A percentile compares a stretch with the other conserved stretches of the same genome.
phyloP scores from a whole-genome alignment of 2,113 vertebrate species.

The Eurystomus gularis region DNA sequence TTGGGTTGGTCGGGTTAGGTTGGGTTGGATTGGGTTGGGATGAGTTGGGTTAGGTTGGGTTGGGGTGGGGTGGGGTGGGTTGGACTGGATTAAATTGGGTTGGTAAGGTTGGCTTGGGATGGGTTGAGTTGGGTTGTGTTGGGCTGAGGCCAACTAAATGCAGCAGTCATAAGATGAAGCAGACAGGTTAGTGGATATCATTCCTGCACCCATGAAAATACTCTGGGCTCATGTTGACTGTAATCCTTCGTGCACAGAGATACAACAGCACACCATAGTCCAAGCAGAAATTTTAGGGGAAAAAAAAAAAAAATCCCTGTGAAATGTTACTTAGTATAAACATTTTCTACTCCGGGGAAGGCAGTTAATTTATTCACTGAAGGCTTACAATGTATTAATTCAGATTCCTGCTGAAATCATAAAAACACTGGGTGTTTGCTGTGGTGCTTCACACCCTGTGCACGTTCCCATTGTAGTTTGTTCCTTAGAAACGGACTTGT shows the following conservation, averaged over 20 bases:
- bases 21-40: neutral
- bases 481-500: neutral
- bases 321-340: neutral
- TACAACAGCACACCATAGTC: neutral
- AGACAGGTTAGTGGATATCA: neutral
- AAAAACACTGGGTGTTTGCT: neutral
- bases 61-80: neutral
- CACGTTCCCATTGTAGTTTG: neutral
- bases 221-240: neutral
- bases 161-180: neutral
- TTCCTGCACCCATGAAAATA: neutral
- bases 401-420: neutral
- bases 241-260: neutral
- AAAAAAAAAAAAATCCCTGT: neutral
- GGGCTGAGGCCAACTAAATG: neutral
- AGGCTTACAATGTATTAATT: neutral
- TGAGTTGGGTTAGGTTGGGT: neutral
- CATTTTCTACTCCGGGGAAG: neutral
- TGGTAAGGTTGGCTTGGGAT: neutral
- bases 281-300: neutral
- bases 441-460: no score
- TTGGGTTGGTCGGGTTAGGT: neutral
- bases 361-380: neutral
- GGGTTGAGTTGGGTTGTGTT: neutral
- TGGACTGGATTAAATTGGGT: neutral